A percentile compares a stretch with the other conserved stretches of the same genome.
phyloP scores from a whole-genome alignment of 1,140 invertebrate species.

The Caenorhabditis briggsae region DNA sequence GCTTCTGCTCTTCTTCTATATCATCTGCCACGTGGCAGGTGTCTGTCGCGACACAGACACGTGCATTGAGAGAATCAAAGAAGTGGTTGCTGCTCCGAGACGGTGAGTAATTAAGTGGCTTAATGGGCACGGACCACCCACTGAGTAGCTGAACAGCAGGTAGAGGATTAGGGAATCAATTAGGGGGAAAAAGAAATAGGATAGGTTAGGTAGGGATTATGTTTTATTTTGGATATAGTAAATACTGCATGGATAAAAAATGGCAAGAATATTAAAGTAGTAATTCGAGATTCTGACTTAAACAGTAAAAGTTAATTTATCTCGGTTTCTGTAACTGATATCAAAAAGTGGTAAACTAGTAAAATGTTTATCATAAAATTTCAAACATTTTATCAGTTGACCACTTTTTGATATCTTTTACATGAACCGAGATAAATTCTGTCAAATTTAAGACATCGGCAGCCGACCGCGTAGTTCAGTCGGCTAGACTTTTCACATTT shows the following conservation, averaged over 20 bases:
- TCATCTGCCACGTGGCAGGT: constrained; percentile 25
- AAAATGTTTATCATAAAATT: too few species aligned
- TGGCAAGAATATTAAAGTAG: neutral
- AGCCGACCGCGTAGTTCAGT: too few species aligned
- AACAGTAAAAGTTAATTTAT: too few species aligned
- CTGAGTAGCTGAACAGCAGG: constrained; percentile 48
- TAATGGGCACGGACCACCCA: neutral
- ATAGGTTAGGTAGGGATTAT: neutral
- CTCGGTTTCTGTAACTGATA: too few species aligned
- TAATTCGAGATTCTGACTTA: neutral
- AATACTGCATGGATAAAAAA: neutral
- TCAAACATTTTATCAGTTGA: too few species aligned
- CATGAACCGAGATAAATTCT: too few species aligned
- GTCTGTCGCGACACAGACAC: constrained; percentile 54
- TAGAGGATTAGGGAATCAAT: constrained; percentile 48
- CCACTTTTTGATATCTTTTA: too few species aligned
- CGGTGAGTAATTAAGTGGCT: constrained; percentile 30
- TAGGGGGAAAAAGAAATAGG: neutral
- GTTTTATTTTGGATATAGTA: neutral
- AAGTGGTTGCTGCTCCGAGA: constrained; percentile 55
- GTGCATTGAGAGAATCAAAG: constrained; percentile 54
- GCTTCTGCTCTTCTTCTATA: neutral
- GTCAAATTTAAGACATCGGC: too few species aligned
- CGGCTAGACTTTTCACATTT: too few species aligned
- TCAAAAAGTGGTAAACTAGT: too few species aligned